Evolutionary conservation across 2,113 vertebrate species (phyloP), one percentile per base, ranked within the genome.

Genomic region (Chlorodrepanis virens): DNA sequence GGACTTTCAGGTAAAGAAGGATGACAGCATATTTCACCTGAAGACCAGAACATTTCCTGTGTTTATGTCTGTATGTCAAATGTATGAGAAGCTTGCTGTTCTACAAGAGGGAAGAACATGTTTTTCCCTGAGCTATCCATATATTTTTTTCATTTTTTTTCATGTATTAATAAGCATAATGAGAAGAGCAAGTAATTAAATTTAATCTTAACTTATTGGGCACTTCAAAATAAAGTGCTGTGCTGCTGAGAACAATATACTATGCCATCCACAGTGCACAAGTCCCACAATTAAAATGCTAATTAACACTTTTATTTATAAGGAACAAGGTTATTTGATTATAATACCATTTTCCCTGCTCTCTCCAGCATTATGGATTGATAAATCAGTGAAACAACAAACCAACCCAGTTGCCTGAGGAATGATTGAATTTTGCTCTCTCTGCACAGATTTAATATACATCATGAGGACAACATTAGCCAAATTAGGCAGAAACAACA

Each of bases 281-380:
- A 92, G 28, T 77, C 40, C 37, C 75, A 49, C 70, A 86, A 91
- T 96, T 95, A 96, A 95, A 93, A 93, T 84, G 74, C 52, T 96
- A 95, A 96, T 97, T 91, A 96, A 69, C 70, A 69, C 13, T 93
- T 92, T 94, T 80, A 92, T 95, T 93, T 96, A 85, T 76, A 91
- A 89, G 21, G 50, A 88, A 76, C 77, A 94, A 87, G 29, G 28
- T 70, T 91, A 89, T 96, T 94, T 94, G 90, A 77, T 84, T 96
- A 89, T 92, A 96, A 88, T 74, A 56, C 50, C n/a, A 85, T 95
- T 96, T 94, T 45, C 54, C 33, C 42, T 87, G 11, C 21, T 89
- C 44, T 63, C 56, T 92, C 77, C 69, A 85, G 44, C 27, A 83
- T 44, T 68, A 65, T 37, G 6, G 27, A 85, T 91, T 92, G 76